Evolutionary conservation across 2,888 invertebrate genomes (phyloP).

Genomic region (Choristoneura rosaceana): DNA sequence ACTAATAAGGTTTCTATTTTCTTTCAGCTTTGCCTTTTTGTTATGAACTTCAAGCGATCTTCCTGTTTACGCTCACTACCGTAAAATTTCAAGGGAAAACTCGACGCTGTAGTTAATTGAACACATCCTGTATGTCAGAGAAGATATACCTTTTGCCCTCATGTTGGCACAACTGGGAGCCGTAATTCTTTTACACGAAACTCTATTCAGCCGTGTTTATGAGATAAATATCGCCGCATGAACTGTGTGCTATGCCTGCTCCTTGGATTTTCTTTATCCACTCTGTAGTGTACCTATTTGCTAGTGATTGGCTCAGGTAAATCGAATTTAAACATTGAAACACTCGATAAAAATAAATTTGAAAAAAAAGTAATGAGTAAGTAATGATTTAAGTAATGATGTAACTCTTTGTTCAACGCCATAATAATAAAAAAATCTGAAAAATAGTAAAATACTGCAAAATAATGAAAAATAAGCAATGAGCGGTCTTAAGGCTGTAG

Average conservation of each 20-base stretch:
- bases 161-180: conserved; percentile 3
- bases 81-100: background rate
- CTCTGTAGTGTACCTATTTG: background rate
- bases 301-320: background rate
- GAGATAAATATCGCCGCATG: conserved; percentile 11
- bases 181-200: conserved; percentile 7
- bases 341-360: too few relatives aligned
- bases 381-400: too few relatives aligned
- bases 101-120: conserved; percentile 1
- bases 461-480: too few relatives aligned
- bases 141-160: background rate
- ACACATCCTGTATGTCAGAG: background rate
- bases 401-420: too few relatives aligned
- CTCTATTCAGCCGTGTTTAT: conserved; percentile 9
- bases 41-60: background rate
- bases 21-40: background rate
- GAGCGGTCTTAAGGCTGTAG: too few relatives aligned
- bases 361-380: too few relatives aligned
- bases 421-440: too few relatives aligned
- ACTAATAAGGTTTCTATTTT: background rate
- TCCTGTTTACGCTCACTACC: background rate
- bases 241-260: conserved; percentile 12
- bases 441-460: too few relatives aligned
- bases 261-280: background rate
- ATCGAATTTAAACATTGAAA: background rate